Percentiles rank a stretch among this genome's conserved stretches.
phyloP scores from a whole-genome alignment of 2,888 invertebrate species.

The Ganaspis brasiliensis region DNA sequence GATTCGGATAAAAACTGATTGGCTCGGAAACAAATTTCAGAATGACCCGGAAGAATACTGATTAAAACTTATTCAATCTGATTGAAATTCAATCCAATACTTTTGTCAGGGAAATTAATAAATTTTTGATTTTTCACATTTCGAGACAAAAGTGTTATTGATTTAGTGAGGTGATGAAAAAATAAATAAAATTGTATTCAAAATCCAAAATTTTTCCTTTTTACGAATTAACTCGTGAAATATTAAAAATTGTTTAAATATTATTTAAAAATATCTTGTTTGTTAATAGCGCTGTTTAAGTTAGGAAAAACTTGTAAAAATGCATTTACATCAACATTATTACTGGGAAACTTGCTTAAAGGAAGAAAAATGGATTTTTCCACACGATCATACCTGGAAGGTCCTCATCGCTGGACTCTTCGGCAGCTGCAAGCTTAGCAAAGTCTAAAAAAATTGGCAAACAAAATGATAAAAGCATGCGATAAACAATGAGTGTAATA shows the following conservation, averaged over 20 bases:
- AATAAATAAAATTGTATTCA: neutral
- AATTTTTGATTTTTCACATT: neutral
- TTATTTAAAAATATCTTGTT: no score
- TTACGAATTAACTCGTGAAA: neutral
- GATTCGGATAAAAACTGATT: no score
- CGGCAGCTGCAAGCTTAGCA: conserved; percentile 78
- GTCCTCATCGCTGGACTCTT: conserved; percentile 73
- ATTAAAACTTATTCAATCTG: no score
- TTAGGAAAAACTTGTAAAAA: no score
- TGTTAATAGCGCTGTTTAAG: no score
- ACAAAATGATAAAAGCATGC: conserved; percentile 78
- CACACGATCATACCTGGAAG: conserved; percentile 72
- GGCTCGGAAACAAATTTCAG: no score
- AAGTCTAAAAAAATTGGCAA: conserved; percentile 78
- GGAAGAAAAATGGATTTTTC: conserved; percentile 27
- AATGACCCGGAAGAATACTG: no score
- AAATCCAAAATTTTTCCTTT: conserved; percentile 9
- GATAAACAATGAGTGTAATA: conserved; percentile 59
- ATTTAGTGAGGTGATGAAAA: neutral
- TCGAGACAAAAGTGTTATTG: neutral
- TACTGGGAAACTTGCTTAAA: neutral
- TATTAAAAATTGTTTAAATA: conserved; percentile 1
- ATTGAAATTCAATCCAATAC: no score
- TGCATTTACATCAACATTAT: neutral
- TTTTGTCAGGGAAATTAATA: neutral